These are phyloP conservation scores for Microtus richardsoni DNA, from an alignment of 2,113 vertebrate species.

Conservation along the genomic window DNA sequence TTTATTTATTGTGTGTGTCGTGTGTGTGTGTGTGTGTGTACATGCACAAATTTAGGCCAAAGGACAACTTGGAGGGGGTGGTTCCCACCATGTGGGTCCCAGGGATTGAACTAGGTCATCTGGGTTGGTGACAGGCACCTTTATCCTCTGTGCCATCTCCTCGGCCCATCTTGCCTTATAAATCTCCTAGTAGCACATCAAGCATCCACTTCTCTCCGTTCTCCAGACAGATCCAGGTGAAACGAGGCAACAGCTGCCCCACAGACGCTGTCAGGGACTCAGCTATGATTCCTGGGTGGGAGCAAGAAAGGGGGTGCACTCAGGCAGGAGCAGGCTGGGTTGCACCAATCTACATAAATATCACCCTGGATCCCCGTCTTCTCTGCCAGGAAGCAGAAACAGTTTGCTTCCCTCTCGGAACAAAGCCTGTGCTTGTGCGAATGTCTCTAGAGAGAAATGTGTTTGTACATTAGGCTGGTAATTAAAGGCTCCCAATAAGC, in stretches of 20 bases:
- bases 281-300: not conserved
- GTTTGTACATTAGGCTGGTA: constrained; percentile 75
- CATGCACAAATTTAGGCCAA: not conserved
- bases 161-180: not conserved
- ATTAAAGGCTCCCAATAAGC: constrained; percentile 75
- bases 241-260: not conserved
- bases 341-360: not conserved
- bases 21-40: not conserved
- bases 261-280: not conserved
- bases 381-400: constrained; percentile 29
- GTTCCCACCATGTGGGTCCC: not conserved
- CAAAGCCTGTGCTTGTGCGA: constrained; percentile 52
- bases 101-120: not conserved
- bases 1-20: not conserved
- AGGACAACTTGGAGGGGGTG: not conserved
- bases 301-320: not conserved
- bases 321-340: not conserved
- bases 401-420: constrained; percentile 48
- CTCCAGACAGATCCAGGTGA: not conserved
- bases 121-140: too few species aligned
- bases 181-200: not conserved
- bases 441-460: constrained; percentile 69
- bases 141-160: not conserved
- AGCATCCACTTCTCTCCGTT: not conserved
- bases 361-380: not conserved